Evolutionary conservation across 2,113 vertebrate species (phyloP).

Genomic region (Melierax canorus): DNA sequence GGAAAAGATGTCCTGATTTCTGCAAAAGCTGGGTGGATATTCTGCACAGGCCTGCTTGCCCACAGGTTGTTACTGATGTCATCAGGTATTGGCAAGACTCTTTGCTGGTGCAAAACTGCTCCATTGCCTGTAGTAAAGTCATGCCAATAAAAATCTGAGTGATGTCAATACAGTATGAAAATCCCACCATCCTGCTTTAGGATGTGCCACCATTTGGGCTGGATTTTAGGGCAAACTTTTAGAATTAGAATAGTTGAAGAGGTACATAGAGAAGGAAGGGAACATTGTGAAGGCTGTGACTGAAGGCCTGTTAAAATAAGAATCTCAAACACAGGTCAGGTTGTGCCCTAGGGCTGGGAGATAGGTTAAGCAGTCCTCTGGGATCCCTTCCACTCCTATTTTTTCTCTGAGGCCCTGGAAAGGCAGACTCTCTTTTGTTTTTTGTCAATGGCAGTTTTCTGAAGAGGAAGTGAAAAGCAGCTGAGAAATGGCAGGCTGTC

Average conservation of each 20-base stretch:
- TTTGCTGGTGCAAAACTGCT: background rate
- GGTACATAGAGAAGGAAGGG: background rate
- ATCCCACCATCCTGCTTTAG: background rate
- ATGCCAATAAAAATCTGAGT: accelerated
- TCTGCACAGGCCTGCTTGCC: background rate
- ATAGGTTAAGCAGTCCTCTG: background rate
- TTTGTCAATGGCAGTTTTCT: background rate
- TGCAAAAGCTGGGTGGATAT: background rate
- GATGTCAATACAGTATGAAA: background rate
- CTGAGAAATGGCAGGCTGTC: background rate
- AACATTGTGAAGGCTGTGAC: background rate
- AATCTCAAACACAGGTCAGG: background rate
- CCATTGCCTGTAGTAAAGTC: accelerated
- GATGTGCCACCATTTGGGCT: background rate
- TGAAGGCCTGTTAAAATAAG: background rate
- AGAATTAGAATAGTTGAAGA: background rate
- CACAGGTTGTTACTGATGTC: accelerated
- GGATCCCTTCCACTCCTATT: background rate
- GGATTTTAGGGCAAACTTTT: background rate
- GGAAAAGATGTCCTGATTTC: background rate
- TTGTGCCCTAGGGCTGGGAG: background rate
- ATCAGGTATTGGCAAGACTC: background rate
- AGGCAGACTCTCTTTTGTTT: background rate
- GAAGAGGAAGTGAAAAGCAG: background rate
- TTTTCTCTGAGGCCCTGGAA: background rate